Percentiles rank a stretch among this genome's conserved stretches.
Conservation (phyloP, 2,113 vertebrate species). For the Oryzias melastigma region DNA sequence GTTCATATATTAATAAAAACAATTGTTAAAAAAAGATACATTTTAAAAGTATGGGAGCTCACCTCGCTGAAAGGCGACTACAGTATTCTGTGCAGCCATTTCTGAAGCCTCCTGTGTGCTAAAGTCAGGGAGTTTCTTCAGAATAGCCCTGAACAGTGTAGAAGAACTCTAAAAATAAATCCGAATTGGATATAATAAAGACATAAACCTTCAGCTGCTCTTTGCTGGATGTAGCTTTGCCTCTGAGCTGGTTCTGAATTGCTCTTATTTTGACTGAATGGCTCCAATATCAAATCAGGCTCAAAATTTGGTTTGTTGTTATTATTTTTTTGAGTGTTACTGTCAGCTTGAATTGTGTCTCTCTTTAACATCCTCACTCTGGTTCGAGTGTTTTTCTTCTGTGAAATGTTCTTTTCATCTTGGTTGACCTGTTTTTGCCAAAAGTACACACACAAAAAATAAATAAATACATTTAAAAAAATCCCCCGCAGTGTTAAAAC, state of each 20-base stretch:
- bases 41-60: no score
- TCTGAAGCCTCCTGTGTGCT: constrained; percentile 44
- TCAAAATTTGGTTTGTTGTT: constrained; percentile 64
- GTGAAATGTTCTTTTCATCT: neutral
- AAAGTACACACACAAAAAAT: no score
- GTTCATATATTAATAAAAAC: no score
- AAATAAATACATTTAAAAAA: no score
- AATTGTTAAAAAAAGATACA: no score
- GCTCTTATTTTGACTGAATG: constrained; percentile 64
- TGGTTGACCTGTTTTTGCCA: no score
- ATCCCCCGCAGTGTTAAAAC: no score
- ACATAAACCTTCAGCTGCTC: constrained; percentile 35
- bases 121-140: constrained; percentile 73
- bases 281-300: constrained; percentile 55
- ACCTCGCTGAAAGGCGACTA: no score
- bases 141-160: constrained; percentile 61
- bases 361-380: constrained; percentile 26
- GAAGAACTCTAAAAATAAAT: constrained; percentile 65
- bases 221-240: constrained; percentile 65
- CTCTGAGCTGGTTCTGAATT: constrained; percentile 57
- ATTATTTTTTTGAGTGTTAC: constrained; percentile 54
- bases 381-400: constrained; percentile 11
- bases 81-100: neutral
- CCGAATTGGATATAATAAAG: constrained; percentile 72
- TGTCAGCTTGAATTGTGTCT: constrained; percentile 27